Conservation (phyloP, 2,113 vertebrate species). For the Larimichthys polyactis region DNA sequence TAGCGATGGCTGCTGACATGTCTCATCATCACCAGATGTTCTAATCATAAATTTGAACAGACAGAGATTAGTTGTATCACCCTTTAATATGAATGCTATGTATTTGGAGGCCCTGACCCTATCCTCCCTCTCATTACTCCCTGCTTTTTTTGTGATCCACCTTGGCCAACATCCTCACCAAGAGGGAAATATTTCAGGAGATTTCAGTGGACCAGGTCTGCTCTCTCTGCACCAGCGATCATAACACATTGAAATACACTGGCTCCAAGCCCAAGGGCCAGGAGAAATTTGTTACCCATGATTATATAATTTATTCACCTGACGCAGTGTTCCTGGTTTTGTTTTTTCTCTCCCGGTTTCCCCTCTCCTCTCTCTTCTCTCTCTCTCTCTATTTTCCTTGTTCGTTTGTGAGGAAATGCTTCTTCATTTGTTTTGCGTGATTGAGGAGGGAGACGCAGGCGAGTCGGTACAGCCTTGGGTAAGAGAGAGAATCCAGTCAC, state of each 20-base stretch:
- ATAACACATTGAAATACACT: slow-evolving; percentile 47
- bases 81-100: not conserved
- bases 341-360: not conserved
- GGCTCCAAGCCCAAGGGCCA: slow-evolving; percentile 38
- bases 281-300: slow-evolving; percentile 41
- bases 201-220: slow-evolving; percentile 32
- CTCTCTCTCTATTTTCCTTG: slow-evolving; percentile 40
- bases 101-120: slow-evolving; percentile 9
- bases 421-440: slow-evolving; percentile 68
- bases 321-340: slow-evolving; percentile 38
- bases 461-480: slow-evolving; percentile 45
- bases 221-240: slow-evolving; percentile 33
- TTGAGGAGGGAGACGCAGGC: slow-evolving; percentile 44
- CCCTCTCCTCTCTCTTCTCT: not conserved
- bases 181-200: slow-evolving; percentile 11
- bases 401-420: slow-evolving; percentile 59
- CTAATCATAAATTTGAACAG: not conserved
- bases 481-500: slow-evolving; percentile 57
- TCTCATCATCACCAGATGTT: not conserved
- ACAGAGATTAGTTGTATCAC: not conserved
- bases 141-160: slow-evolving; percentile 16
- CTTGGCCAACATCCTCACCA: slow-evolving; percentile 6
- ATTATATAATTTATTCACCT: slow-evolving; percentile 66
- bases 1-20: not conserved
- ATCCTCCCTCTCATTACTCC: slow-evolving; percentile 11